Conservation (phyloP, 2,113 vertebrate species). For the Dasyprocta punctata region DNA sequence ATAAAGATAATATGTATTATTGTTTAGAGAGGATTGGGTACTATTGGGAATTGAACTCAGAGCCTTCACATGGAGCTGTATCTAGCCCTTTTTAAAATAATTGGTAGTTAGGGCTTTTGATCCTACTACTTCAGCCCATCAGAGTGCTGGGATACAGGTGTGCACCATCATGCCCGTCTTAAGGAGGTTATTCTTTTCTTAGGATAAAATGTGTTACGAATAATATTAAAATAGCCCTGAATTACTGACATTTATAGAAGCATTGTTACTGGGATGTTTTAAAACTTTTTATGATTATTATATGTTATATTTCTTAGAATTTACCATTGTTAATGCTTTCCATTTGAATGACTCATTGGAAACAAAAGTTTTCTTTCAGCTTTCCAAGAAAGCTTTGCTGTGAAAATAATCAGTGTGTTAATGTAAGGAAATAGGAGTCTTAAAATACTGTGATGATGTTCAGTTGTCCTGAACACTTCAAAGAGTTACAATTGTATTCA, state of each 20-base stretch:
- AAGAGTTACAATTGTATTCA: slow-evolving; percentile 16
- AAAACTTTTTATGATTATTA: neutral
- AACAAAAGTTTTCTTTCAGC: neutral
- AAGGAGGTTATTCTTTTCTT: neutral
- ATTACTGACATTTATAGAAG: neutral
- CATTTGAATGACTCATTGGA: slow-evolving; percentile 28
- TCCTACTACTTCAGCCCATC: neutral
- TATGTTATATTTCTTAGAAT: neutral
- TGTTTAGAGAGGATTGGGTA: neutral
- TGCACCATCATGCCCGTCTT: neutral
- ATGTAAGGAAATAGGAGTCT: neutral
- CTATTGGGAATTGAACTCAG: neutral
- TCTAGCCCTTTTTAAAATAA: neutral
- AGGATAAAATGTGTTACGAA: neutral
- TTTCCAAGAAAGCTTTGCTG: slow-evolving; percentile 53
- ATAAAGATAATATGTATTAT: neutral
- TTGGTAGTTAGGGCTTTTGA: neutral
- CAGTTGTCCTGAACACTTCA: neutral
- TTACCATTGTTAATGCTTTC: neutral
- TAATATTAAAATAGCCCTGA: neutral
- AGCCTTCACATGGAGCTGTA: neutral
- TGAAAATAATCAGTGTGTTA: slow-evolving; percentile 24
- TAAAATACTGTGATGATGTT: neutral
- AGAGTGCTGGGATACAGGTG: neutral
- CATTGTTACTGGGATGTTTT: neutral